phyloP scores from a whole-genome alignment of 2,113 vertebrate species.

The Eurystomus gularis region DNA sequence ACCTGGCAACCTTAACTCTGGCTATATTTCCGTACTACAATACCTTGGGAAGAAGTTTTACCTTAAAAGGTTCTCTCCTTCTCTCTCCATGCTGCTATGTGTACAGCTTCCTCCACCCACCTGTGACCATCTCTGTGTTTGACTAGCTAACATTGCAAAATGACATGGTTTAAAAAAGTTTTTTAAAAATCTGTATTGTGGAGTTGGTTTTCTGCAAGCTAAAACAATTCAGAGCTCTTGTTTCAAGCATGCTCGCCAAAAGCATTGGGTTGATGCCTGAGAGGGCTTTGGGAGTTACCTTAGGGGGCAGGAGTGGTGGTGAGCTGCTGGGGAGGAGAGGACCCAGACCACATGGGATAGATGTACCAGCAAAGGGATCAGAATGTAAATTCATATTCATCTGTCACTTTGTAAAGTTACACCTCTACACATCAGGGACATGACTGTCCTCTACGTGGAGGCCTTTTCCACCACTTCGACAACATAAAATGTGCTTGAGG shows the following conservation, averaged over 20 bases:
- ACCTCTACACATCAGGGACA: background rate
- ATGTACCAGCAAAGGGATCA: background rate
- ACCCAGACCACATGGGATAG: accelerated
- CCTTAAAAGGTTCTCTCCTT: background rate
- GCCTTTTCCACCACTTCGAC: background rate
- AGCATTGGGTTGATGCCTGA: background rate
- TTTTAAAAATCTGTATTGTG: background rate
- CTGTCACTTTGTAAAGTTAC: background rate
- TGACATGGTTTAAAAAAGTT: background rate
- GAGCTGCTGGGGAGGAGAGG: background rate
- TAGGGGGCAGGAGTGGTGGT: background rate
- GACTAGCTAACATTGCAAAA: background rate
- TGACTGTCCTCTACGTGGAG: background rate
- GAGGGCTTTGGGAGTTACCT: background rate
- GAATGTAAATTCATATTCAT: background rate
- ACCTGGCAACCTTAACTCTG: background rate
- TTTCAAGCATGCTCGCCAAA: background rate
- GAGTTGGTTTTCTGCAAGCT: background rate
- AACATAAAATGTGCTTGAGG: background rate
- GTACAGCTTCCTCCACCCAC: background rate
- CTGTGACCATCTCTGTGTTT: background rate
- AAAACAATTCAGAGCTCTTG: background rate
- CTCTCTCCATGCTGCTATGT: background rate
- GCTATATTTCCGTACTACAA: background rate
- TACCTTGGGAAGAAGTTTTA: background rate